These are phyloP conservation scores for Meta bourneti DNA, from an alignment of 2,888 invertebrate genomes.

Conservation along the genomic window DNA sequence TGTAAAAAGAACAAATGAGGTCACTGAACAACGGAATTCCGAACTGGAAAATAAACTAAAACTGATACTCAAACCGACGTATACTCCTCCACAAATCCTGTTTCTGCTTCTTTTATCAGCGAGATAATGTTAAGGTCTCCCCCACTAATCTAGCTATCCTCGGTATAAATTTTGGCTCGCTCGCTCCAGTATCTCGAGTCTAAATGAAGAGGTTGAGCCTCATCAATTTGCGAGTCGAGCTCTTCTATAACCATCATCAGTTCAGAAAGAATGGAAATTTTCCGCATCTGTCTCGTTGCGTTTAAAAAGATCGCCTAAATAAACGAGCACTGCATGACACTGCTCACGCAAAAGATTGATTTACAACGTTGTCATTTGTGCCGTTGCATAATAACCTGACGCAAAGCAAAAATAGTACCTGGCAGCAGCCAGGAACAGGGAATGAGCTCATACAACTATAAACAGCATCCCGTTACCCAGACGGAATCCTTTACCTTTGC, in stretches of 20 bases:
- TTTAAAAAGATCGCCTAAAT: neutral
- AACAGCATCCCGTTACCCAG: constrained; percentile 10
- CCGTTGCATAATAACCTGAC: constrained; percentile 34
- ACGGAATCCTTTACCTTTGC: neutral
- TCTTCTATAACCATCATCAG: neutral
- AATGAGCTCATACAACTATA: constrained; percentile 41
- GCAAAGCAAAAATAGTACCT: constrained; percentile 34
- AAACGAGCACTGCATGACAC: neutral
- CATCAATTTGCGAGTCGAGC: neutral
- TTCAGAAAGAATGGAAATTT: neutral
- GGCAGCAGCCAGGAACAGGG: constrained; percentile 22
- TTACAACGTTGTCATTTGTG: constrained; percentile 39
- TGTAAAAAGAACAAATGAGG: no score
- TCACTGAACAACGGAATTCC: no score
- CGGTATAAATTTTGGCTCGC: no score
- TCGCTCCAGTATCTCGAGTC: neutral
- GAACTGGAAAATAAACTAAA: no score
- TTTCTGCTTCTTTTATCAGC: no score
- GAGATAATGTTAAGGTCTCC: no score
- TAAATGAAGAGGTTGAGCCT: neutral
- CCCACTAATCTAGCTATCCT: no score
- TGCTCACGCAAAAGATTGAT: constrained; percentile 24
- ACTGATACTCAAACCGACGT: no score
- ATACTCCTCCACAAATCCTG: no score
- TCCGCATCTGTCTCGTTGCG: neutral